These are phyloP conservation scores for Daphoenositta chrysoptera DNA, from an alignment of 2,113 vertebrate species.

Conservation along the genomic window DNA sequence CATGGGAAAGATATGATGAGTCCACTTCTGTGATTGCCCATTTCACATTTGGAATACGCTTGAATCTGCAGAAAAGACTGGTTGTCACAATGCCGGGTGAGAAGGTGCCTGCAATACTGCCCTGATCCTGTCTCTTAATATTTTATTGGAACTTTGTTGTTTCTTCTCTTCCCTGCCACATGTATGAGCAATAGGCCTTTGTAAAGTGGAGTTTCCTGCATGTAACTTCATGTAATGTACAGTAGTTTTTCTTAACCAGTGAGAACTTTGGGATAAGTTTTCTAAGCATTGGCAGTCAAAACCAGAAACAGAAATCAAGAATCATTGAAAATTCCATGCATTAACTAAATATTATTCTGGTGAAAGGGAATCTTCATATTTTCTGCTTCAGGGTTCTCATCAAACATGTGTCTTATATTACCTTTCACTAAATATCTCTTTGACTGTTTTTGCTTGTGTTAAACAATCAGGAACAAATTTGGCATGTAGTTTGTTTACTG, in stretches of 20 bases:
- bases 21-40: neutral
- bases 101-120: neutral
- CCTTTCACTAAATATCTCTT: conserved; percentile 12
- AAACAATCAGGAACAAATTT: conserved; percentile 51
- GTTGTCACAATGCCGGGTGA: neutral
- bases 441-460: conserved; percentile 21
- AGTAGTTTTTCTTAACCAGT: neutral
- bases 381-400: conserved; percentile 37
- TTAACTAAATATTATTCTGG: conserved; percentile 8
- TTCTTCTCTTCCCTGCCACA: neutral
- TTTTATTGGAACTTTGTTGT: neutral
- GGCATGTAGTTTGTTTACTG: conserved; percentile 40
- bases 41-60: neutral
- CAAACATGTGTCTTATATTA: conserved; percentile 57
- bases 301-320: neutral
- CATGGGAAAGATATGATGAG: neutral
- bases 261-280: neutral
- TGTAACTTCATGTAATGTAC: neutral
- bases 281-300: neutral
- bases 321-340: neutral
- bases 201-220: neutral
- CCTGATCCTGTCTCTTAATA: neutral
- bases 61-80: neutral
- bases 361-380: neutral
- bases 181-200: neutral